phyloP scores from a whole-genome alignment of 2,797 vertebrate genomes.

The Darevskia nairensis region DNA sequence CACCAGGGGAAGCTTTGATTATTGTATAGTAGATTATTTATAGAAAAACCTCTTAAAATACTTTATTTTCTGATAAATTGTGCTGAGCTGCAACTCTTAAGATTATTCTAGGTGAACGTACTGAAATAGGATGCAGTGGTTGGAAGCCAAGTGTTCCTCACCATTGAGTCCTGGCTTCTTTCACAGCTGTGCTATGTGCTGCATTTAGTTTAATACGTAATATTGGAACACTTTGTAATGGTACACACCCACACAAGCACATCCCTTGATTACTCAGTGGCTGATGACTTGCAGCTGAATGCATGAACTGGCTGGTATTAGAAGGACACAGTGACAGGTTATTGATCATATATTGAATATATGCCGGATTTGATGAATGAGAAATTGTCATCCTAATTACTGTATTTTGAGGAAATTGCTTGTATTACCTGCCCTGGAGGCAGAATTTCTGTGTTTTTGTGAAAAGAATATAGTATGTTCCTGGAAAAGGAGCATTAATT shows the following conservation, averaged over 20 bases:
- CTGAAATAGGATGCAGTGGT: background rate
- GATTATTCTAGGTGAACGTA: conserved; percentile 2
- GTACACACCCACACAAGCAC: background rate
- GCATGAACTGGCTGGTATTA: background rate
- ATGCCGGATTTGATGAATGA: background rate
- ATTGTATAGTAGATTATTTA: no score
- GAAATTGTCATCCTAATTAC: conserved; percentile 3
- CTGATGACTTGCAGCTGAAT: conserved; percentile 14
- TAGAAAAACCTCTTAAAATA: background rate
- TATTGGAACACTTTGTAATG: conserved; percentile 2
- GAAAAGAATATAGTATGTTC: background rate
- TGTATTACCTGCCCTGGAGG: conserved; percentile 6
- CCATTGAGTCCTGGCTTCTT: conserved; percentile 2
- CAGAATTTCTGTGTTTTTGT: conserved; percentile 5
- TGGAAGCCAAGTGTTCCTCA: conserved; percentile 11
- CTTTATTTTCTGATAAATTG: conserved; percentile 17
- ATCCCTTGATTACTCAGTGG: background rate
- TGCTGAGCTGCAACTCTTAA: background rate
- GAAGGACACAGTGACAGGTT: background rate
- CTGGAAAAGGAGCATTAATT: conserved; percentile 22
- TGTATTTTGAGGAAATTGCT: conserved; percentile 35
- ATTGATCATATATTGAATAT: background rate
- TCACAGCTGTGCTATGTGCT: background rate
- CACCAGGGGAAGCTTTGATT: background rate
- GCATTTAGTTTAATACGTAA: background rate